These are phyloP conservation scores for Sinosuthora webbiana DNA, from an alignment of 2,113 vertebrate genomes.

Conservation along the genomic window DNA sequence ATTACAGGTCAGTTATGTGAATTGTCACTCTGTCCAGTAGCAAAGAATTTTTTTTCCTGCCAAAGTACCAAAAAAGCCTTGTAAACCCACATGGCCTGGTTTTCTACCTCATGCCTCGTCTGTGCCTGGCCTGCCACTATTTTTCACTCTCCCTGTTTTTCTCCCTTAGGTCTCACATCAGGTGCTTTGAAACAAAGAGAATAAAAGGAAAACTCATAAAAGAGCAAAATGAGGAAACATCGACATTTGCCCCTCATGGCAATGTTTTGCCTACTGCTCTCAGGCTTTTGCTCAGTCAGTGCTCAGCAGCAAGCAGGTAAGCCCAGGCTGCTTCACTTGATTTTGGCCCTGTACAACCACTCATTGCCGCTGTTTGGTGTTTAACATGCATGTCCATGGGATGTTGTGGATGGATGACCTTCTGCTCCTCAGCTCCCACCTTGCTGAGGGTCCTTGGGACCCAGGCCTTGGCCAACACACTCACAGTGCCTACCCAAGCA, in stretches of 20 bases:
- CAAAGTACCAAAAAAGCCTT: background rate
- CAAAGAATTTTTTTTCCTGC: background rate
- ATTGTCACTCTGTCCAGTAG: background rate
- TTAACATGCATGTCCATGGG: background rate
- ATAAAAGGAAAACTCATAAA: background rate
- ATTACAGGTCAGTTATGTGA: background rate
- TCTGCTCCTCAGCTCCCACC: background rate
- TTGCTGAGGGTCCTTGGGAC: background rate
- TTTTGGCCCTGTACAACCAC: accelerated
- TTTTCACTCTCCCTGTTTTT: background rate
- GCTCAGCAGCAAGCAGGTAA: constrained; percentile 79
- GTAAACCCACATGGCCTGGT: background rate
- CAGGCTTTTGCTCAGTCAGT: constrained; percentile 64
- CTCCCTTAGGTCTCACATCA: constrained; percentile 46
- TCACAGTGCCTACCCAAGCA: background rate
- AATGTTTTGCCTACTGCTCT: constrained; percentile 76
- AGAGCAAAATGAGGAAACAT: constrained; percentile 80
- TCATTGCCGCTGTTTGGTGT: background rate
- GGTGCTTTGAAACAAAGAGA: constrained; percentile 64
- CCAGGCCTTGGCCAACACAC: background rate
- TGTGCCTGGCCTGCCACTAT: accelerated
- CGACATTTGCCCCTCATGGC: constrained; percentile 66
- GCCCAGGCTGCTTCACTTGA: background rate
- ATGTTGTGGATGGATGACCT: background rate
- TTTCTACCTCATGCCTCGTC: background rate